Conservation (phyloP, 2,888 invertebrate species). For the Perizoma affinitatum region DNA sequence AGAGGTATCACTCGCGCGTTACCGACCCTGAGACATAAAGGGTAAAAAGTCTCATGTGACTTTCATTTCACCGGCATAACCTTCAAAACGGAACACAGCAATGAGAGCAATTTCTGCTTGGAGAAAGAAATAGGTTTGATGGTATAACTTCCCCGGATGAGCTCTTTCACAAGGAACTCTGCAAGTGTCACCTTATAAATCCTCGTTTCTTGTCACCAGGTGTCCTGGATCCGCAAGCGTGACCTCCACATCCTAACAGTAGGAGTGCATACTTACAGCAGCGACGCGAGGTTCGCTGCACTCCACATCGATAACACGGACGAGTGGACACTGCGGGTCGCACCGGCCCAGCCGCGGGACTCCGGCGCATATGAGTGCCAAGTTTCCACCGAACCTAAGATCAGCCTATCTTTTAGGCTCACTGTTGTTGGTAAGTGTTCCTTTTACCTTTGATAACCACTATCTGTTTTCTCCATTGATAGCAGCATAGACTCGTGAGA, state of each 20-base stretch:
- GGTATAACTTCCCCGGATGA: too few relatives aligned
- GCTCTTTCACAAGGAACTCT: neutral
- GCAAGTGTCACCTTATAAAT: constrained; percentile 11
- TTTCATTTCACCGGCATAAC: too few relatives aligned
- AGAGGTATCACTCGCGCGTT: too few relatives aligned
- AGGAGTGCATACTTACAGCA: constrained; percentile 87
- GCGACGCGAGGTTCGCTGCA: constrained; percentile 87
- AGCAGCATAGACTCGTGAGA: too few relatives aligned
- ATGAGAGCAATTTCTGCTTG: too few relatives aligned
- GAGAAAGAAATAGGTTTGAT: too few relatives aligned
- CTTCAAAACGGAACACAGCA: too few relatives aligned
- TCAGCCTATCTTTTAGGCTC: constrained; percentile 89
- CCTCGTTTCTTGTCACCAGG: constrained; percentile 77
- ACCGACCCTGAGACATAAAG: too few relatives aligned
- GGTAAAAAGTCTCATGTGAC: too few relatives aligned
- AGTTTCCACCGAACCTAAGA: constrained; percentile 96
- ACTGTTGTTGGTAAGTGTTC: constrained; percentile 89
- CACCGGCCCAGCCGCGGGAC: constrained; percentile 89
- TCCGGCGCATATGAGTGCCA: constrained; percentile 96
- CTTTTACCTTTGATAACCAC: neutral
- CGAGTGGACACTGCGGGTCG: constrained; percentile 85
- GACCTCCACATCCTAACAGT: constrained; percentile 90
- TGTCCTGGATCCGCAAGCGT: constrained; percentile 94
- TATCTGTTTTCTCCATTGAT: too few relatives aligned
- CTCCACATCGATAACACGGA: constrained; percentile 86